phyloP scores from a whole-genome alignment of 2,113 vertebrate species.

The Oreamnos americanus region DNA sequence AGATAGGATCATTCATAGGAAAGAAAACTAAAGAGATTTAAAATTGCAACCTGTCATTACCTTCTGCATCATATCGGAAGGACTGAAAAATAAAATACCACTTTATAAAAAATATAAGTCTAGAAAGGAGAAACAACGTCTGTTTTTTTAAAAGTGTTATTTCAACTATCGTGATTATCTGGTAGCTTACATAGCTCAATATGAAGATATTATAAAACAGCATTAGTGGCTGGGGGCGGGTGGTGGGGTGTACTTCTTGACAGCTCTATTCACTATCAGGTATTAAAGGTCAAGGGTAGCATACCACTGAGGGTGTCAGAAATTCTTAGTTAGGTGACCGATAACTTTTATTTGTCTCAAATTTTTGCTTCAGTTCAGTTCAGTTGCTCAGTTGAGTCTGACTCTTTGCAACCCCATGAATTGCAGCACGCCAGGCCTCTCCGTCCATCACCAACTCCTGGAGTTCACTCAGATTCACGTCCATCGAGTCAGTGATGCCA shows the following conservation, averaged over 20 bases:
- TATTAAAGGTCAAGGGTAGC: background rate
- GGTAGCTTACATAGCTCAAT: background rate
- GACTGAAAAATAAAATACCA: conserved; percentile 43
- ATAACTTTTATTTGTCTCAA: background rate
- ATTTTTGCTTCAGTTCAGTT: background rate
- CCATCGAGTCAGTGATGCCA: background rate
- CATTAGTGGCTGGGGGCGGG: background rate
- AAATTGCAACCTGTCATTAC: conserved; percentile 62
- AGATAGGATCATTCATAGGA: conserved; percentile 39
- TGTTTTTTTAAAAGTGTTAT: background rate
- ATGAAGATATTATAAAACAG: background rate
- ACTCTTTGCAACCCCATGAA: too few relatives aligned
- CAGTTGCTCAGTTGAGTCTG: too few relatives aligned
- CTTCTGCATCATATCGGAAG: conserved; percentile 35
- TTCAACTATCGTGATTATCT: background rate
- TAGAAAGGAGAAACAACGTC: background rate
- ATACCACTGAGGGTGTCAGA: background rate
- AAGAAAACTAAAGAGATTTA: conserved; percentile 55
- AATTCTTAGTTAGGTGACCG: background rate
- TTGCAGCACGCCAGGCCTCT: too few relatives aligned
- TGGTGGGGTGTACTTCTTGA: background rate
- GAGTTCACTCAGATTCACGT: too few relatives aligned
- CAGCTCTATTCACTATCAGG: background rate
- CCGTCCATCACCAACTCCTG: too few relatives aligned
- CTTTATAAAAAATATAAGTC: conserved; percentile 48